A percentile compares a stretch with the other conserved stretches of the same genome.
These are phyloP conservation scores for Phylloscopus whistleri DNA, from an alignment of 2,113 vertebrate genomes.

Conservation along the genomic window DNA sequence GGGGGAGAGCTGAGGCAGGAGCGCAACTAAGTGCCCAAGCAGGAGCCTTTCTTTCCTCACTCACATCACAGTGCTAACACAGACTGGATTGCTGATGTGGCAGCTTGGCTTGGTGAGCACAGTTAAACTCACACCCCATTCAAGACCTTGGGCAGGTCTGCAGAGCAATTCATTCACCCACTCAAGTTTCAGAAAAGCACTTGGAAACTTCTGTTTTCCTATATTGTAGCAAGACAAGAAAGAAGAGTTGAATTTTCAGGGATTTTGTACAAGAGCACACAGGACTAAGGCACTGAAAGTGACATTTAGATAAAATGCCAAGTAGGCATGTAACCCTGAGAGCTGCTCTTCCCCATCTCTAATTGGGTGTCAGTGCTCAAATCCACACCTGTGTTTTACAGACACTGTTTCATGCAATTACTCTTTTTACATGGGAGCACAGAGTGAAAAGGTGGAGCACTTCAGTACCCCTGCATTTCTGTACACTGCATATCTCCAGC, in stretches of 20 bases:
- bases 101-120: background rate
- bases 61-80: background rate
- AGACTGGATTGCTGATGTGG: rapidly evolving
- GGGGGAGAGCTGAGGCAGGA: rapidly evolving
- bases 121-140: background rate
- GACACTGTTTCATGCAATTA: background rate
- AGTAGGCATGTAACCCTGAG: rapidly evolving
- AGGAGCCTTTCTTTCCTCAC: background rate
- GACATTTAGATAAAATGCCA: background rate
- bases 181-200: background rate
- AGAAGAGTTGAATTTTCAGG: background rate
- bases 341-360: background rate
- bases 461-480: background rate
- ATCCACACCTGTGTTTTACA: background rate
- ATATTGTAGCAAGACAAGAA: background rate
- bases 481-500: background rate
- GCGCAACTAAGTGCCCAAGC: background rate
- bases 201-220: background rate
- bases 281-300: background rate
- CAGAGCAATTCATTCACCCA: background rate
- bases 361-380: background rate
- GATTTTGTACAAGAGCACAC: background rate
- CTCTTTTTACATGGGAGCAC: background rate
- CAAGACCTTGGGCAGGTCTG: background rate
- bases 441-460: background rate